These are phyloP conservation scores for Chesias legatella DNA, from an alignment of 2,888 invertebrate species.

Conservation along the genomic window DNA sequence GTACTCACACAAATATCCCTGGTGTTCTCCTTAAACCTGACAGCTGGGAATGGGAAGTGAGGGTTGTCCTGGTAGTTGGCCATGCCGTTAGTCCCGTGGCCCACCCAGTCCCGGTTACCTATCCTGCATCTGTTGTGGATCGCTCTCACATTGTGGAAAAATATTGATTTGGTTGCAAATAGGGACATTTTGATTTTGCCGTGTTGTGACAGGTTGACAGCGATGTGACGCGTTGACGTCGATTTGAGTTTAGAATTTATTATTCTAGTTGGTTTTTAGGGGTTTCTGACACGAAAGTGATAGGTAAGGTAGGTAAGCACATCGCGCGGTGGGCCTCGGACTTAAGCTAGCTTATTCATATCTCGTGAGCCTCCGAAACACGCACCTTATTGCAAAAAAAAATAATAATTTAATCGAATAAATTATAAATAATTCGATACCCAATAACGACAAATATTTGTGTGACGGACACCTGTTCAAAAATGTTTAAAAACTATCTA, in stretches of 20 bases:
- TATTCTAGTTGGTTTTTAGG: constrained; percentile 2
- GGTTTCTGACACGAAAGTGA: constrained; percentile 3
- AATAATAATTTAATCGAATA: neutral
- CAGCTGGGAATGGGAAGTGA: constrained; percentile 82
- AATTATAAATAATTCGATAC: constrained; percentile 1
- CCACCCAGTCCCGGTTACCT: constrained; percentile 84
- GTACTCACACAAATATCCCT: constrained; percentile 76
- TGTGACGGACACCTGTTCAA: no score
- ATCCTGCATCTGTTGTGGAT: constrained; percentile 57
- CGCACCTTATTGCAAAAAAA: constrained; percentile 1
- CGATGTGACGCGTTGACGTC: constrained; percentile 19
- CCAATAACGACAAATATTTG: no score
- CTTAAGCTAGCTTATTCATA: no score
- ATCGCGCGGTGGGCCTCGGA: no score
- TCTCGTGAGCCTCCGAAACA: no score
- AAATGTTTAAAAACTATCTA: no score
- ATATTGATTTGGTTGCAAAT: constrained; percentile 29
- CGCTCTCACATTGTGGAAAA: constrained; percentile 29
- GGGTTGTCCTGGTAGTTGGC: constrained; percentile 80
- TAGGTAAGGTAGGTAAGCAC: constrained; percentile 3
- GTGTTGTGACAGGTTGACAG: constrained; percentile 11
- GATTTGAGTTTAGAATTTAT: constrained; percentile 22
- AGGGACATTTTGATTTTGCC: constrained; percentile 31
- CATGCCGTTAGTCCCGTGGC: constrained; percentile 81
- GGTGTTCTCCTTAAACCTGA: constrained; percentile 82